Evolutionary conservation across 2,113 vertebrate genomes (phyloP), one percentile per base, ranked within the genome.

Genomic region (Silurus meridionalis): DNA sequence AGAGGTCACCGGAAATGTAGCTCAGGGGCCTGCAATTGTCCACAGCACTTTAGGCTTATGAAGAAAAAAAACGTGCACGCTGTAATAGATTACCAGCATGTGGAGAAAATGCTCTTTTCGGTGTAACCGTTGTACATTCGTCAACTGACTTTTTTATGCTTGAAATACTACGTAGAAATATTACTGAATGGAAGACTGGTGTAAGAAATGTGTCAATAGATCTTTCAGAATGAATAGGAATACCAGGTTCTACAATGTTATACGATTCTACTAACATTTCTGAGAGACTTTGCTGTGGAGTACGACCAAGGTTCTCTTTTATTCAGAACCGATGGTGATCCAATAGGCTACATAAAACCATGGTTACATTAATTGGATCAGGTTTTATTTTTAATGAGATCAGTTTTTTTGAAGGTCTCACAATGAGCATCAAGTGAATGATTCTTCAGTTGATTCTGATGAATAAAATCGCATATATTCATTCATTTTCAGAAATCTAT

Each of bases 1-100:
- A 82, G 37, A 48, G 67, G 58, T 50, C 28, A 84, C 19, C 80
- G 9, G 83, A 87, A 58, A 48, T 8, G 17, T 28, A 64, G 46
- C 79, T 64, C 13, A 8, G 5, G 57, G 46, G 37, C 48, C 9
- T 7, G 57, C 53, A 82, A 61, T 21, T 64, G 80, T 77, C 71
- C 13, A 28, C 50, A 19, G 58, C 71, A 87, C 50, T 77, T 87
- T 67, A 67, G 17, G 71, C 19, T 28, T 55, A 58, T 48, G 28
- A 28, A 55, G 46, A 37, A 37, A 37, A 37, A 37, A 37, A 37
- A 37, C 37, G 37, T 37, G 37, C 37, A 78, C 50, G 11, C 52
- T 15, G 46, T 10, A 28, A 86, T 63, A 58, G 4, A 75, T 7
- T 61, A 63, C 17, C n/a, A 66, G 46, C 61, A 37, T 15, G 19